Conservation (phyloP, 2,113 vertebrate species). For the Meleagris gallopavo region DNA sequence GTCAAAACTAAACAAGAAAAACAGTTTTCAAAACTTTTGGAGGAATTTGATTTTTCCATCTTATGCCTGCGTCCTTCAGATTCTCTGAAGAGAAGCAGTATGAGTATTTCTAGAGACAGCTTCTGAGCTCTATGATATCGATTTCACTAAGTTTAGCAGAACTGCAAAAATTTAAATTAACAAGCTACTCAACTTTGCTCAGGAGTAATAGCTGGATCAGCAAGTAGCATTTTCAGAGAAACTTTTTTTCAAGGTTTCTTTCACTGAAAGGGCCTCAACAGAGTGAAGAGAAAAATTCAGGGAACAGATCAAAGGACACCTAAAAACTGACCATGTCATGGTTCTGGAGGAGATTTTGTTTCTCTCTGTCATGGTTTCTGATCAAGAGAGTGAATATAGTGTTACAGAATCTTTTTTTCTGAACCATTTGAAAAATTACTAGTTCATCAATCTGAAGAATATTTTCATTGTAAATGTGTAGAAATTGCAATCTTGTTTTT, state of each 20-base stretch:
- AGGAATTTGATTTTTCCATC: neutral
- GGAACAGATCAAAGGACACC: neutral
- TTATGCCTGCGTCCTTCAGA: neutral
- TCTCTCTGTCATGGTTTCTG: fast-evolving
- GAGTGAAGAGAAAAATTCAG: neutral
- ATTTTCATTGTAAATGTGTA: neutral
- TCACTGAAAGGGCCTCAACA: neutral
- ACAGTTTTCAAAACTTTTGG: neutral
- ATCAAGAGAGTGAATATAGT: neutral
- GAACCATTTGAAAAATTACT: neutral
- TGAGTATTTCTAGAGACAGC: slow-evolving; percentile 6
- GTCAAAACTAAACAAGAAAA: neutral
- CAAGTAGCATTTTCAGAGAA: neutral
- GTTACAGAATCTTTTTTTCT: neutral
- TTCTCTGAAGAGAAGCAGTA: neutral
- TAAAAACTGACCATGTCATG: neutral
- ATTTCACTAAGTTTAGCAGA: slow-evolving; percentile 46
- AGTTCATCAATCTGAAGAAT: neutral
- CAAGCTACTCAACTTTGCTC: neutral
- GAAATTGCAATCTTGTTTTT: neutral
- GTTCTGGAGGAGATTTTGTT: neutral
- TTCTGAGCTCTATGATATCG: slow-evolving; percentile 35
- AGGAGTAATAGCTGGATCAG: neutral
- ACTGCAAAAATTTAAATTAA: slow-evolving; percentile 39
- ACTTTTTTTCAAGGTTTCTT: neutral